Conservation (phyloP, 2,797 vertebrate species). For the Phataginus tricuspis region DNA sequence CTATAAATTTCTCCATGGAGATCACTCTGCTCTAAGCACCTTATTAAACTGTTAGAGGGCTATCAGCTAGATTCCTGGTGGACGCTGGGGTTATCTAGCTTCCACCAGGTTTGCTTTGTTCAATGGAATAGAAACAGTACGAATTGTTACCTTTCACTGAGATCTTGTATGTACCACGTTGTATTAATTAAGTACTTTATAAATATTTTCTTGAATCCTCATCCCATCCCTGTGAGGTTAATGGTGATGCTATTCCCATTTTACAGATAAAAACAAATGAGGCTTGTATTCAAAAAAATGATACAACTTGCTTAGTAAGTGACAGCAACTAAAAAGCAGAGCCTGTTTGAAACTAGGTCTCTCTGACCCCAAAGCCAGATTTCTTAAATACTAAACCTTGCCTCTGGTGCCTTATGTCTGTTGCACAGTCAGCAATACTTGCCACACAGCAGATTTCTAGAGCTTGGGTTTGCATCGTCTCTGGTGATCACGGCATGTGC, state of each 20-base stretch:
- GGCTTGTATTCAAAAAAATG: background rate
- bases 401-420: background rate
- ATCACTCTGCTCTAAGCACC: background rate
- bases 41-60: background rate
- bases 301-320: background rate
- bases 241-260: background rate
- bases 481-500: background rate
- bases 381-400: background rate
- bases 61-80: background rate
- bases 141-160: background rate
- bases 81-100: background rate
- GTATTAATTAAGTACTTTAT: background rate
- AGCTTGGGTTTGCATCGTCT: background rate
- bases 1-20: background rate
- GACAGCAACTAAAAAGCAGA: background rate
- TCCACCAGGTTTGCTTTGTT: background rate
- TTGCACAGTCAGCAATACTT: background rate
- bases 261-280: constrained; percentile 5
- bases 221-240: background rate
- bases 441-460: background rate
- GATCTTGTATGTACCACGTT: background rate
- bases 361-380: background rate
- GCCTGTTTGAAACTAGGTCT: background rate
- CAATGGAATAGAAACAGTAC: background rate
- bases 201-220: background rate